Evolutionary conservation across 2,113 vertebrate species (phyloP).

Genomic region (Echinops telfairi): DNA sequence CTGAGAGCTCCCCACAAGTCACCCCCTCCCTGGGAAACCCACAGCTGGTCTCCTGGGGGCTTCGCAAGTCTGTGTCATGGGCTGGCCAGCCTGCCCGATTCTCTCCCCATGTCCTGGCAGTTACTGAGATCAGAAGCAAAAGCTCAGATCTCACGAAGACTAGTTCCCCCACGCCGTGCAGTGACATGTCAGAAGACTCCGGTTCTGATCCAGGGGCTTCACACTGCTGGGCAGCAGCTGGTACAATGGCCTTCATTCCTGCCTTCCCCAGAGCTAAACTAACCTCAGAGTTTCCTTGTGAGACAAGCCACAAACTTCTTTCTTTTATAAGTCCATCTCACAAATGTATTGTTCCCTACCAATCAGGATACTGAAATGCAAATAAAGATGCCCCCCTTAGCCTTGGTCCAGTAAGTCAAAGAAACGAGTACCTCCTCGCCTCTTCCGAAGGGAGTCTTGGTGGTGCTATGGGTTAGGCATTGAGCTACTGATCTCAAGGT

Average conservation of each 20-base stretch:
- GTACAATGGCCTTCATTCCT: neutral
- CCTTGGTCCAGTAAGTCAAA: neutral
- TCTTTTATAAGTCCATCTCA: neutral
- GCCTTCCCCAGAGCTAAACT: neutral
- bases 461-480: too few relatives aligned
- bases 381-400: neutral
- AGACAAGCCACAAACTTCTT: neutral
- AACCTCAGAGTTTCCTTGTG: fast-evolving
- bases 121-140: neutral
- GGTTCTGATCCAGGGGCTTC: neutral
- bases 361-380: neutral
- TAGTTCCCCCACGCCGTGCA: neutral
- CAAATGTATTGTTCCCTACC: neutral
- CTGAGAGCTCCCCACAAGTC: neutral
- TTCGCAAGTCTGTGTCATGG: neutral
- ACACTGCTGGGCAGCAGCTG: neutral
- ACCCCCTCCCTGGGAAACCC: neutral
- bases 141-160: neutral
- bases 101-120: neutral
- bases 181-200: neutral
- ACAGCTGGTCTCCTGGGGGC: neutral
- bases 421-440: neutral
- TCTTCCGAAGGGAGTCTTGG: conserved; percentile 4
- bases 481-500: too few relatives aligned
- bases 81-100: neutral